Conservation (phyloP, 2,113 vertebrate species). For the Tylochromis polylepis region DNA sequence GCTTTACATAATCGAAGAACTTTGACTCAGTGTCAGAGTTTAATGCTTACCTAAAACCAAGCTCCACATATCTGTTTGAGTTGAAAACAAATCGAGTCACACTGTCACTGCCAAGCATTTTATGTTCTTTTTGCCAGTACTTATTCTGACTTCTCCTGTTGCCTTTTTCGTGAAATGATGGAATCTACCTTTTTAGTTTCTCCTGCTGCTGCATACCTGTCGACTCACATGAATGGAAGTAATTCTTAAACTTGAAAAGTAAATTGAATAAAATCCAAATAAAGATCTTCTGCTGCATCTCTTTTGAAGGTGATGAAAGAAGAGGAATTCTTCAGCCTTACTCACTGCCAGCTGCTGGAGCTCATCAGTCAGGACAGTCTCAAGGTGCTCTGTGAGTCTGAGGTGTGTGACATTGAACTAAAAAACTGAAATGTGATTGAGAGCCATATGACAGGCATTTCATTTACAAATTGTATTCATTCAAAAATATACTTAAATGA, state of each 20-base stretch:
- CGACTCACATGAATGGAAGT: neutral
- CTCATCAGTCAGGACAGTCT: slow-evolving; percentile 81
- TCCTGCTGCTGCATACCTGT: neutral
- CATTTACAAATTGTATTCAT: neutral
- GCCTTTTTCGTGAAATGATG: neutral
- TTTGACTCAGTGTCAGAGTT: neutral
- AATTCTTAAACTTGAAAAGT: neutral
- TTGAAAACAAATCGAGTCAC: neutral
- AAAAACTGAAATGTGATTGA: neutral
- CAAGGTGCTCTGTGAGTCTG: slow-evolving; percentile 81
- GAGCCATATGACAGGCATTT: neutral
- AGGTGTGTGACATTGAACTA: slow-evolving; percentile 40
- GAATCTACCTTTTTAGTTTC: neutral
- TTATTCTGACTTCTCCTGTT: neutral
- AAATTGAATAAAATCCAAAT: neutral
- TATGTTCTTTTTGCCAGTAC: neutral
- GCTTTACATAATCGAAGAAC: neutral
- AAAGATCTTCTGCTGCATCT: neutral
- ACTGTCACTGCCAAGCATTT: neutral
- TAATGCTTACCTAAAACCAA: neutral
- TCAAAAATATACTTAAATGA: neutral
- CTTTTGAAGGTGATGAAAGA: slow-evolving; percentile 75
- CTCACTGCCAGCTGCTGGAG: slow-evolving; percentile 80
- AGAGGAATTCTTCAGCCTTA: slow-evolving; percentile 80
- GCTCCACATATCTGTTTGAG: neutral